Conservation (phyloP, 2,888 invertebrate species). For the Tortricodes alternella region DNA sequence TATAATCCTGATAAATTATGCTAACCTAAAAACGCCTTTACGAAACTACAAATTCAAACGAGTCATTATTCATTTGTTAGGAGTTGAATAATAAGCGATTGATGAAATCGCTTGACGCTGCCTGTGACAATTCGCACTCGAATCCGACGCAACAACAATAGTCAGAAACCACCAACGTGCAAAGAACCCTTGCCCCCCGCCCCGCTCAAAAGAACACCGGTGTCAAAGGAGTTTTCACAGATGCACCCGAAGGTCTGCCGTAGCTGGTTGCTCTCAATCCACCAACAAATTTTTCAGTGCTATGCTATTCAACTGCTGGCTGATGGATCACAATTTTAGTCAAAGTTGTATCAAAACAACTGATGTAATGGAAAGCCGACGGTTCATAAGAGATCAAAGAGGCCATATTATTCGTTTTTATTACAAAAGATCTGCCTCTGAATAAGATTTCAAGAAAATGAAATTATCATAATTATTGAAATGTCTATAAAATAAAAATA, state of each 20-base stretch:
- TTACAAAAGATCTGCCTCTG: not conserved
- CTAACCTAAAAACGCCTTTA: conserved; percentile 30
- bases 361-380: conserved; percentile 56
- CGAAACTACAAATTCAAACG: conserved; percentile 51
- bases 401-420: conserved; percentile 16
- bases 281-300: conserved; percentile 70
- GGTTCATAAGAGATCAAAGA: conserved; percentile 38
- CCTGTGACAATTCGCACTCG: conserved; percentile 77
- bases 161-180: conserved; percentile 52
- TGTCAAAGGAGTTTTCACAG: conserved; percentile 52
- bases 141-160: conserved; percentile 71
- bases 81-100: conserved; percentile 72
- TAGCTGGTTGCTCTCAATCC: conserved; percentile 59
- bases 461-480: too few species aligned
- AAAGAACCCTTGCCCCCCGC: conserved; percentile 47
- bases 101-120: conserved; percentile 70
- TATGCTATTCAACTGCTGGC: conserved; percentile 73
- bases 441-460: not conserved
- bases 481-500: too few species aligned
- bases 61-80: conserved; percentile 65
- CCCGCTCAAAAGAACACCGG: conserved; percentile 38
- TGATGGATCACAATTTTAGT: conserved; percentile 77
- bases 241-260: conserved; percentile 36
- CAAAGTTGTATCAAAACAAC: conserved; percentile 74
- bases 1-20: conserved; percentile 25